Base-by-base conservation (phyloP, 2,888 invertebrate species). In the Sarcophaga subvicina region DNA sequence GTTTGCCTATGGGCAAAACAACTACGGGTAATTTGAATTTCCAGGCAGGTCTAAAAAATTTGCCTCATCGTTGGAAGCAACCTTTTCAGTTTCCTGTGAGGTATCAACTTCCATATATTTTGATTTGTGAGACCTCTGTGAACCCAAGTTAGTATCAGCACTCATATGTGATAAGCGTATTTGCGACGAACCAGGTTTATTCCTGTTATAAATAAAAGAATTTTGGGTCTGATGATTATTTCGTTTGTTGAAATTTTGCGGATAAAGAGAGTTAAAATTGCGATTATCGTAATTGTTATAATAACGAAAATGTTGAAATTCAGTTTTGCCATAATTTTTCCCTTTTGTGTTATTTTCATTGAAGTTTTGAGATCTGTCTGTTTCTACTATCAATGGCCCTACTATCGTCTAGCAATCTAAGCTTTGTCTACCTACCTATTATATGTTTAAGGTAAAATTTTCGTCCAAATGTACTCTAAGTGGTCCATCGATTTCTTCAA, bases 21-120 rank as follows among this genome's bases (percentile, higher is more conserved):
- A 27, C 27, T 3, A 27, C 27, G 27, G 47, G 69, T n/a, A 69
- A 47, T 45, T 69, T 69, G 69, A 49, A 45, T 67, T 67, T 67
- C 45, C 37, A 67, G 67, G 67, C 45, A 20, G 67, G 37, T 67
- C n/a, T 67, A 67, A 67, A 67, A 67, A 69, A 10, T 69, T 69
- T 45, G 25, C 25, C 25, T 25, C 25, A 2, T 25, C 25, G 25
- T 27, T 27, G 27, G 27, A 27, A 27, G 27, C 27, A 27, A 27
- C 27, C 4, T 27, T 27, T 27, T 63, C 8, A 63, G 22, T 22
- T 22, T 22, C 22, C 22, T 22, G 22, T 22, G 22, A 22, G 22
- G 22, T 22, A 22, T 22, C 22, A 22, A 22, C 22, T 22, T 22
- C 22, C 22, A 22, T 22, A 22, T 22, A 22, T 22, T 22, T 22